Evolutionary conservation across 2,888 invertebrate genomes (phyloP), one percentile per base, ranked within the genome.

Genomic region (Drosophila mayaguana): DNA sequence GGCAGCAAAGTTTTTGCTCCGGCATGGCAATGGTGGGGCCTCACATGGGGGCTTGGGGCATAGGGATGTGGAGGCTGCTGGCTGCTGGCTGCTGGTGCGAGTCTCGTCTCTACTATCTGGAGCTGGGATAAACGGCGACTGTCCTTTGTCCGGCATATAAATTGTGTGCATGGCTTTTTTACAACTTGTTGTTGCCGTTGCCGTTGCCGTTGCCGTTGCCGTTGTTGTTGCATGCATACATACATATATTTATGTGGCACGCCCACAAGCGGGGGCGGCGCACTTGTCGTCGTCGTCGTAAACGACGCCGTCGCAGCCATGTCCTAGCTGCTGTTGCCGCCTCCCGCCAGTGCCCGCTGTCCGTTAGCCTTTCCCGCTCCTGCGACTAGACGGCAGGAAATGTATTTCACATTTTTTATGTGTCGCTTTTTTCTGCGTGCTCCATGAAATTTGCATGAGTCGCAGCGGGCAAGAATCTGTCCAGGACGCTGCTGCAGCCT

Each of bases 391-490:
- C 89, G 85, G 84, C 91, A 90, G 91, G 91, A 91, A 91, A 91
- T 91, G 91, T 92, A 91, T 91, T 91, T 90, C 86, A 88, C 89
- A 86, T 90, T 90, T 86, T 79, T 83, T 90, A 86, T 88, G 75
- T 86, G 86, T 85, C 86, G 80, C 69, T 79, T 83, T 89, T 80
- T 88, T 83, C 77, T 75, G 80, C 78, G 64, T 74, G 71, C 72
- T 78, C 78, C 82, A 90, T 91, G 88, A 92, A 92, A 92, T 92
- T 92, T 92, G 92, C 92, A 92, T 92, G 92, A 90, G 81, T 53
- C 48, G 48, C 54, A 56, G 43, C 67, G 55, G 71, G 67, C 83
- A 75, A 78, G 79, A 72, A 79, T 68, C 74, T 48, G 61, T 22
- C 55, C 68, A 63, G 69, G 60, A 68, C 61, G 43, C 48, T 36